These are phyloP conservation scores for Leptinotarsa texana DNA, from an alignment of 1,140 invertebrate genomes.

Conservation along the genomic window DNA sequence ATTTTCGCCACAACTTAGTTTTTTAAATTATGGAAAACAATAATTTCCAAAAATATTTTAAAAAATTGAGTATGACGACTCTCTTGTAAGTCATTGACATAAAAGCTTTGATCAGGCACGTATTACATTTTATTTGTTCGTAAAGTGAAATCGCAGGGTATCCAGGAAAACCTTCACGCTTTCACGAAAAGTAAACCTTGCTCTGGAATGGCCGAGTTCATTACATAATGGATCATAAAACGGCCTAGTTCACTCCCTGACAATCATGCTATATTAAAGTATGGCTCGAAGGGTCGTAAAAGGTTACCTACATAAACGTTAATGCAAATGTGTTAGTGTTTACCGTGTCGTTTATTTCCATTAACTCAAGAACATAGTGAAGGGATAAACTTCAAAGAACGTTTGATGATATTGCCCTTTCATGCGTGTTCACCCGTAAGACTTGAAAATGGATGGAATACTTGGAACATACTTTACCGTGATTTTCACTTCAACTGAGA, in stretches of 20 bases:
- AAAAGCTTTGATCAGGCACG: too few species aligned
- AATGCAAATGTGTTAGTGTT: constrained; percentile 22
- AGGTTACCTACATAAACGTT: constrained; percentile 21
- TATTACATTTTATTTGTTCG: too few species aligned
- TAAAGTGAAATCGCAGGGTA: too few species aligned
- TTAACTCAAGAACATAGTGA: constrained; percentile 1
- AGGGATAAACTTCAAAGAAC: constrained; percentile 13
- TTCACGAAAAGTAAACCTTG: too few species aligned
- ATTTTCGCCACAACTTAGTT: too few species aligned
- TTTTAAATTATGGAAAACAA: too few species aligned
- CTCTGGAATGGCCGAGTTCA: neutral
- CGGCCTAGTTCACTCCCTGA: constrained; percentile 3
- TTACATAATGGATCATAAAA: constrained; percentile 21
- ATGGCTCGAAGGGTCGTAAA: constrained; percentile 11
- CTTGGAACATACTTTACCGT: too few species aligned
- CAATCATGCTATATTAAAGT: constrained; percentile 16
- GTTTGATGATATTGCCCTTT: neutral
- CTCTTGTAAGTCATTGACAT: too few species aligned
- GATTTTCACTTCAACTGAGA: too few species aligned
- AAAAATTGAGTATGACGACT: too few species aligned
- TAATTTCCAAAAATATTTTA: too few species aligned
- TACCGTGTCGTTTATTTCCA: constrained; percentile 11
- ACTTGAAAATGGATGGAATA: neutral
- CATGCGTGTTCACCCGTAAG: neutral
- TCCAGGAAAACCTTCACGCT: too few species aligned